Percentiles rank a stretch among this genome's conserved stretches.
phyloP scores from a whole-genome alignment of 2,797 vertebrate species.

The Threskiornis aethiopicus region DNA sequence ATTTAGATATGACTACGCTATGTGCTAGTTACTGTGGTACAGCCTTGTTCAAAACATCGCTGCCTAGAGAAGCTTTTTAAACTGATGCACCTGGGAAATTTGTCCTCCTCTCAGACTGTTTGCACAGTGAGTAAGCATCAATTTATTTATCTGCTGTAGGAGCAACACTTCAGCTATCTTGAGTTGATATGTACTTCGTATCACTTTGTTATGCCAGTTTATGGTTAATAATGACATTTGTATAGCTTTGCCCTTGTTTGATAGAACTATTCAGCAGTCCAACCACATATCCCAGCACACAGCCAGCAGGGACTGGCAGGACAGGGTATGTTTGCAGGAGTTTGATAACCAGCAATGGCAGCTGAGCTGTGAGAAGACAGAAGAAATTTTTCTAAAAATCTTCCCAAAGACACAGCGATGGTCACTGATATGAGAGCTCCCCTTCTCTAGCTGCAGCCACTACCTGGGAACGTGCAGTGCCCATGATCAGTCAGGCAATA shows the following conservation, averaged over 20 bases:
- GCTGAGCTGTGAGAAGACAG: neutral
- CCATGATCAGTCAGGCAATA: neutral
- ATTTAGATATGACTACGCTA: neutral
- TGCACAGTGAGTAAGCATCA: neutral
- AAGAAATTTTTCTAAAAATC: neutral
- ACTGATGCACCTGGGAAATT: neutral
- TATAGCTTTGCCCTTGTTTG: neutral
- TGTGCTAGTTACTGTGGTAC: neutral
- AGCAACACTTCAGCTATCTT: neutral
- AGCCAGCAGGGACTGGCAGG: neutral
- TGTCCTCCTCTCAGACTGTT: neutral
- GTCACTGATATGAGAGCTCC: neutral
- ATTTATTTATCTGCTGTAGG: neutral
- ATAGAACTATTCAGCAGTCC: neutral
- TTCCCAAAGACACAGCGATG: fast-evolving
- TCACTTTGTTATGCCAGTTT: neutral
- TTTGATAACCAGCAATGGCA: neutral
- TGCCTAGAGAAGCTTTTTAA: neutral
- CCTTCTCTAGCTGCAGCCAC: neutral
- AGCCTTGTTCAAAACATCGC: neutral
- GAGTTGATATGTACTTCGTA: neutral
- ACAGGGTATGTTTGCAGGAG: neutral
- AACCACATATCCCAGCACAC: neutral
- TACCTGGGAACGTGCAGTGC: neutral
- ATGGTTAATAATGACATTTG: neutral